Percentiles rank a stretch among this genome's conserved stretches.
These are phyloP conservation scores for Trematocara stigmaticum DNA, from an alignment of 2,113 vertebrate species.

Conservation along the genomic window DNA sequence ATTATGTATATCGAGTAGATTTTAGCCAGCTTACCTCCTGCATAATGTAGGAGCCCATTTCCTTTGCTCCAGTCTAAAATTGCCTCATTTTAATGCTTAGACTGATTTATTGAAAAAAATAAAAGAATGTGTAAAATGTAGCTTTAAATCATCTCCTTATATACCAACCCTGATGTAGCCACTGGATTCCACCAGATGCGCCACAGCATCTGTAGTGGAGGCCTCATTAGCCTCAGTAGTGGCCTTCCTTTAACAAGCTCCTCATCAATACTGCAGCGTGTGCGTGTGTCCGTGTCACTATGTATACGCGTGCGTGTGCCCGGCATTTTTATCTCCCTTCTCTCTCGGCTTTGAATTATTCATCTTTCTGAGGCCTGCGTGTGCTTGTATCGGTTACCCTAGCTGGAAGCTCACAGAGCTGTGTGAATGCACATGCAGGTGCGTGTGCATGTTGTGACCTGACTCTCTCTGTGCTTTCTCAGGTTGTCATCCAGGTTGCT, in stretches of 20 bases:
- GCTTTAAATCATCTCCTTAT: neutral
- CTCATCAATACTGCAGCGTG: constrained; percentile 49
- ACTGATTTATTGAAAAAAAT: neutral
- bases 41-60: neutral
- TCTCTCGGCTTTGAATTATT: constrained; percentile 84
- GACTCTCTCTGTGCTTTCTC: constrained; percentile 36
- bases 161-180: neutral
- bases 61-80: neutral
- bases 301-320: neutral
- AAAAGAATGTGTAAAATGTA: neutral
- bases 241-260: constrained; percentile 41
- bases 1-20: neutral
- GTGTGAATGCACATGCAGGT: neutral
- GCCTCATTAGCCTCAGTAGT: constrained; percentile 31
- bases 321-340: constrained; percentile 62
- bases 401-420: constrained; percentile 14
- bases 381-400: constrained; percentile 73
- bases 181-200: neutral
- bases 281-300: neutral
- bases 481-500: constrained; percentile 20
- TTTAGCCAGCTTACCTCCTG: neutral
- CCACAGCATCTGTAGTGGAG: neutral
- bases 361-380: constrained; percentile 67
- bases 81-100: neutral
- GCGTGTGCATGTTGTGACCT: constrained; percentile 17